A percentile compares a stretch with the other conserved stretches of the same genome.
phyloP scores from a whole-genome alignment of 1,140 invertebrate genomes.

The Anoplolepis gracilipes region DNA sequence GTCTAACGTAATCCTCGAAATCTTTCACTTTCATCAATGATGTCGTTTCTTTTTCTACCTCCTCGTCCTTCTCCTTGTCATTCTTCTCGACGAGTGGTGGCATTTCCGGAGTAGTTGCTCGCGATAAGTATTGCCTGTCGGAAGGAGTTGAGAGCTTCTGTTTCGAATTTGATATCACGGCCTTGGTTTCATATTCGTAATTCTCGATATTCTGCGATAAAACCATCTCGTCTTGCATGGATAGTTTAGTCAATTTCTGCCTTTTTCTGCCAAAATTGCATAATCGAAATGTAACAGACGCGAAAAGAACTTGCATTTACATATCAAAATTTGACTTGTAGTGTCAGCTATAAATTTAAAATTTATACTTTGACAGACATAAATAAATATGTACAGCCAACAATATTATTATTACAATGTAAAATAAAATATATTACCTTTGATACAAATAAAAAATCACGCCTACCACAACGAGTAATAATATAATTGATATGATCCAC shows the following conservation, averaged over 20 bases:
- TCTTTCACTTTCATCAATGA: constrained; percentile 69
- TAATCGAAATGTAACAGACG: not conserved
- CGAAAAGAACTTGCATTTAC: not conserved
- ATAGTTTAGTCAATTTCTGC: not conserved
- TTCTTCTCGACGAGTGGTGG: not conserved
- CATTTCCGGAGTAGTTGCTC: not conserved
- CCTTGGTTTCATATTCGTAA: not conserved
- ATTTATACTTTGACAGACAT: not conserved
- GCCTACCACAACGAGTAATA: constrained; percentile 22
- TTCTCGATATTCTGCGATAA: constrained; percentile 21
- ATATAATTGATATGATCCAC: constrained; percentile 63
- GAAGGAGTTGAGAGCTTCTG: not conserved
- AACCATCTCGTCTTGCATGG: constrained; percentile 44
- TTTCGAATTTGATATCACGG: not conserved
- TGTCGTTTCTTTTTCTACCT: not conserved
- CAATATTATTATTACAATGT: not conserved
- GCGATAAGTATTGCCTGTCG: not conserved
- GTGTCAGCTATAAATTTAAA: not conserved
- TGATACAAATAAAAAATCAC: constrained; percentile 43
- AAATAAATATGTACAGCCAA: not conserved
- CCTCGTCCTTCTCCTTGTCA: constrained; percentile 1
- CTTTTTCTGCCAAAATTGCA: constrained; percentile 18
- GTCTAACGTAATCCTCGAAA: constrained; percentile 75
- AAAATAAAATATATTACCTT: constrained; percentile 47
- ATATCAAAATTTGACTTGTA: not conserved